A percentile compares a stretch with the other conserved stretches of the same genome.
Evolutionary conservation across 37 sponge, comb jelly and placozoan species (phyloP).

Genomic region (Hexactinellida sp.): DNA sequence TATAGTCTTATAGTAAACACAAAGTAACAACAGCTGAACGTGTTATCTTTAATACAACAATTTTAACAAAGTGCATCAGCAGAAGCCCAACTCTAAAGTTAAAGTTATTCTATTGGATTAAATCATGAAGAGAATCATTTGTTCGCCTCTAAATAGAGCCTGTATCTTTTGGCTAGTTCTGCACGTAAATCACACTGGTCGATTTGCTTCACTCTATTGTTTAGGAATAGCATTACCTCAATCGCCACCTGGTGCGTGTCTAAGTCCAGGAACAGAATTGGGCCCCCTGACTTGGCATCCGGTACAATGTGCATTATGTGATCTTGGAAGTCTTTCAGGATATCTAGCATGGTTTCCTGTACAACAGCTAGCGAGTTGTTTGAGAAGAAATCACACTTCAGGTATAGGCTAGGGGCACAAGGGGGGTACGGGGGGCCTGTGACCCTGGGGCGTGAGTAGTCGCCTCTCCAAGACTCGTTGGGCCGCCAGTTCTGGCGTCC

Average conservation of each 20-base stretch:
- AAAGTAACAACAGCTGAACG: not conserved
- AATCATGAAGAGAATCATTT: slow-evolving; percentile 12
- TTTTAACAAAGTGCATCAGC: slow-evolving; percentile 12
- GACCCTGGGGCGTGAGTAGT: not conserved
- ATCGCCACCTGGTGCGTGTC: not conserved
- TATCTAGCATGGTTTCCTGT: not conserved
- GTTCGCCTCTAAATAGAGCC: not conserved
- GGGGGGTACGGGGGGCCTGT: not conserved
- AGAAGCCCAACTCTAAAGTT: not conserved
- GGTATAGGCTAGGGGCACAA: not conserved
- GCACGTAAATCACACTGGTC: not conserved
- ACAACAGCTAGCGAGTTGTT: not conserved
- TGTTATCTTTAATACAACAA: not conserved
- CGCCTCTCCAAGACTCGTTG: not conserved
- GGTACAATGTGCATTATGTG: not conserved
- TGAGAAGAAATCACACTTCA: not conserved
- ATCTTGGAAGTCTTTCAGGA: not conserved
- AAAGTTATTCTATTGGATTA: not conserved
- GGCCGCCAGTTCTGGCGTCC: not conserved
- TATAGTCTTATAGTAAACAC: not conserved
- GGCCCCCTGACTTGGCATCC: not conserved
- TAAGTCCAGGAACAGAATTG: not conserved
- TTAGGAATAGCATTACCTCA: not conserved
- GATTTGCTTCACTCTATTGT: not conserved
- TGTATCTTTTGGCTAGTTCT: not conserved